These are phyloP conservation scores for Aix galericulata DNA, from an alignment of 2,113 vertebrate genomes.

Conservation along the genomic window DNA sequence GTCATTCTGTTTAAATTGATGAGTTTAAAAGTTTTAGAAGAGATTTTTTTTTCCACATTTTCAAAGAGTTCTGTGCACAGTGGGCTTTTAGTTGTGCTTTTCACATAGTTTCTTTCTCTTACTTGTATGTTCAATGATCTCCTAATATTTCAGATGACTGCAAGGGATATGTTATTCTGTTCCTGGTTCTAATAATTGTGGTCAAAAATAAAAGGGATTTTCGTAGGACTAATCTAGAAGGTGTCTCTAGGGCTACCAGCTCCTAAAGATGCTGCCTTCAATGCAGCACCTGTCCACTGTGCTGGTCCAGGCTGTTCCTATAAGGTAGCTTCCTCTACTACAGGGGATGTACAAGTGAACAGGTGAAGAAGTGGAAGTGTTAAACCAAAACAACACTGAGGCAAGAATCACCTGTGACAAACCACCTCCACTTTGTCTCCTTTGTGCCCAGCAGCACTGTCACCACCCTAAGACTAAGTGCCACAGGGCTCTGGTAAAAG, in stretches of 20 bases:
- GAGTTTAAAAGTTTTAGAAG: neutral
- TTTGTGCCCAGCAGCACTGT: neutral
- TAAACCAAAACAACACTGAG: neutral
- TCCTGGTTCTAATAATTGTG: neutral
- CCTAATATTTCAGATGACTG: neutral
- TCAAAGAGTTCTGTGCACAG: neutral
- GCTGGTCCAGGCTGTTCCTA: neutral
- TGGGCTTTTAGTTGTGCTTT: neutral
- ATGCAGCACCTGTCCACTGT: neutral
- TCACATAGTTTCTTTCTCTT: neutral
- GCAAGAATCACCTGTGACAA: neutral
- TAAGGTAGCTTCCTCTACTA: rapidly evolving
- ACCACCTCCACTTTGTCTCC: neutral
- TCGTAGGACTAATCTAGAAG: neutral
- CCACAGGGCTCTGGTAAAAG: neutral
- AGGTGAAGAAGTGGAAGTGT: neutral
- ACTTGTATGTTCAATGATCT: rapidly evolving
- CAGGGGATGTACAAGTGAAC: rapidly evolving
- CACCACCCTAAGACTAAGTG: neutral
- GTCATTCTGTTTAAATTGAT: neutral
- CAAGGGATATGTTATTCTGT: neutral
- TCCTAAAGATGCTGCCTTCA: neutral
- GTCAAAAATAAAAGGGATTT: neutral
- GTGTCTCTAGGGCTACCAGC: neutral
- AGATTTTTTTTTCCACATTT: neutral